Conservation (phyloP, 2,797 vertebrate species). For the Orientallactaga sibirica region DNA sequence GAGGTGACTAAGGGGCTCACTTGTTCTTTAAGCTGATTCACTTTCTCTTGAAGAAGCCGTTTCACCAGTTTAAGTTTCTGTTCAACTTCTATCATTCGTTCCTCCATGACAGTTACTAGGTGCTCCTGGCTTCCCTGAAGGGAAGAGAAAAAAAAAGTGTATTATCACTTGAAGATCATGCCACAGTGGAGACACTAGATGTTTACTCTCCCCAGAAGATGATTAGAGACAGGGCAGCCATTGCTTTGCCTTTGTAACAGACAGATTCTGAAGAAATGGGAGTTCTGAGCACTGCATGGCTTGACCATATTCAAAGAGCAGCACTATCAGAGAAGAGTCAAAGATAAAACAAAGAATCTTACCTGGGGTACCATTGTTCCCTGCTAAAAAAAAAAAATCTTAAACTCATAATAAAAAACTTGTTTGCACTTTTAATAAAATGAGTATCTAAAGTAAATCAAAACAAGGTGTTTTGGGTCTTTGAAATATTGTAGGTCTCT, state of each 20-base stretch:
- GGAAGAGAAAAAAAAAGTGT: conserved; percentile 65
- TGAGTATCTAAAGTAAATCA: conserved; percentile 1
- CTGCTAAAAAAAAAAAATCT: conserved; percentile 69
- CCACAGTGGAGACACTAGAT: background rate
- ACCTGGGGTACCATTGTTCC: conserved; percentile 69
- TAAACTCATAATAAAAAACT: conserved; percentile 21
- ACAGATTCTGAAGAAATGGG: conserved; percentile 63
- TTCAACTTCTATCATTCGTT: conserved; percentile 95
- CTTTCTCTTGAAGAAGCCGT: conserved; percentile 96
- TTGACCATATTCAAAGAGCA: conserved; percentile 39
- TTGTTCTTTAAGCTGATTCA: conserved; percentile 96
- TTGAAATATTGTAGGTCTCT: conserved; percentile 10
- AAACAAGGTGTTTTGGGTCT: background rate
- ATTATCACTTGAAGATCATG: conserved; percentile 62
- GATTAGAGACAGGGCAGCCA: conserved; percentile 13
- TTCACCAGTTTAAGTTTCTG: conserved; percentile 95
- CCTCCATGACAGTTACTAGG: conserved; percentile 93
- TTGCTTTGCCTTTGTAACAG: conserved; percentile 6
- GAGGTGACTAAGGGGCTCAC: conserved; percentile 85
- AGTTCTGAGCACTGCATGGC: background rate
- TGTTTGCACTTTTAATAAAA: conserved; percentile 45
- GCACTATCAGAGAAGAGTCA: conserved; percentile 51
- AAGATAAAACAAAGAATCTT: conserved; percentile 65
- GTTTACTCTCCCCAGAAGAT: conserved; percentile 40
- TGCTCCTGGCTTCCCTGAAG: conserved; percentile 87